A percentile compares a stretch with the other conserved stretches of the same genome.
These are phyloP conservation scores for Psittacula derbiana DNA, from an alignment of 2,797 vertebrate genomes.

Conservation along the genomic window DNA sequence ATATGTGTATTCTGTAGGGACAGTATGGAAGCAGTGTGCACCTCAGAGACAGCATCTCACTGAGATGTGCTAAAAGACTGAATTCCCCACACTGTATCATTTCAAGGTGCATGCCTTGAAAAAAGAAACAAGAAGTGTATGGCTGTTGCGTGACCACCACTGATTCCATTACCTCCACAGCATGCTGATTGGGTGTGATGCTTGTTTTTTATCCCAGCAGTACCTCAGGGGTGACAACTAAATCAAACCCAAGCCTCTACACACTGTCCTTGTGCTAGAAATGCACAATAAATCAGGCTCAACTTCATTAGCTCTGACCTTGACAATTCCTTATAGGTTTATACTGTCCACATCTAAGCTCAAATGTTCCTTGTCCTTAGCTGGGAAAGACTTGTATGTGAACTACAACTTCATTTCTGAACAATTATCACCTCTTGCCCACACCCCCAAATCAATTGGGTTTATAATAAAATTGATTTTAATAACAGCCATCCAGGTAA, in stretches of 20 bases:
- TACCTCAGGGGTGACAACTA: not conserved
- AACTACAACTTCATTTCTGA: not conserved
- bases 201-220: not conserved
- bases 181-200: not conserved
- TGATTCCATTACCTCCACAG: not conserved
- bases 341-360: not conserved
- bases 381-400: not conserved
- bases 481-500: not conserved
- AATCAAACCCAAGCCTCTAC: not conserved
- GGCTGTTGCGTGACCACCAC: not conserved
- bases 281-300: not conserved
- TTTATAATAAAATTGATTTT: not conserved
- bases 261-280: not conserved
- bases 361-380: not conserved
- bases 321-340: not conserved
- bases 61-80: not conserved
- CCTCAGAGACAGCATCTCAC: not conserved
- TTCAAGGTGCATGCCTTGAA: not conserved
- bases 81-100: not conserved
- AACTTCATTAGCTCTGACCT: not conserved
- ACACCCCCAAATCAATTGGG: not conserved
- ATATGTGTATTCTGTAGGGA: accelerated
- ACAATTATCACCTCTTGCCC: not conserved
- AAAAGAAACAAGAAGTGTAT: not conserved
- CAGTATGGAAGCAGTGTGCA: not conserved